phyloP scores from a whole-genome alignment of 1,140 invertebrate genomes.

The Drosophila sturtevanti region DNA sequence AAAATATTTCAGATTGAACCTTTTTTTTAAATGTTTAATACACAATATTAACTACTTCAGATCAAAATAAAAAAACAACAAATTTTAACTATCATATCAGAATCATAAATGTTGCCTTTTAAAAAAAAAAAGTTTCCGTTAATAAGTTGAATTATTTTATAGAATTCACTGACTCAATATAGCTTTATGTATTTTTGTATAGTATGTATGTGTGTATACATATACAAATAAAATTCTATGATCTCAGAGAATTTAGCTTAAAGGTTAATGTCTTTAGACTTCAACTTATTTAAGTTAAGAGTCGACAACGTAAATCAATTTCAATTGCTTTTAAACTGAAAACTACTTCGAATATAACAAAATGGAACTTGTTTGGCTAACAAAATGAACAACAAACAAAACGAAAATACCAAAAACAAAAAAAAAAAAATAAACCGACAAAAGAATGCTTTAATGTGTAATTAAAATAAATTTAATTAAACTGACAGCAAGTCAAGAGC shows the following conservation, averaged over 20 bases:
- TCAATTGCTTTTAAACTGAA: slow-evolving; percentile 25
- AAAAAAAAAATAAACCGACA: slow-evolving; percentile 26
- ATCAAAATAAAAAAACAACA: too few species aligned
- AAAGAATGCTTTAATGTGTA: slow-evolving; percentile 63
- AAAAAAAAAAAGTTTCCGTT: too few species aligned
- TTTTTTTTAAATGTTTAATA: too few species aligned
- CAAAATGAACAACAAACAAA: slow-evolving; percentile 17
- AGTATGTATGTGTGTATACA: too few species aligned
- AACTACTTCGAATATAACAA: slow-evolving; percentile 51
- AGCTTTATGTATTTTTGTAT: not conserved
- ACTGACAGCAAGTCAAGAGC: slow-evolving; percentile 50
- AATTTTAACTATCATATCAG: too few species aligned
- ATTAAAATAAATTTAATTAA: slow-evolving; percentile 77
- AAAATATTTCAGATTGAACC: too few species aligned
- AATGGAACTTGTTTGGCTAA: slow-evolving; percentile 75
- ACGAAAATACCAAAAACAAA: too few species aligned
- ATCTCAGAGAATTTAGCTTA: slow-evolving; percentile 12
- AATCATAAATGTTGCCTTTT: too few species aligned
- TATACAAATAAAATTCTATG: not conserved
- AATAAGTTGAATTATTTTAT: not conserved
- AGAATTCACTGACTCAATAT: not conserved
- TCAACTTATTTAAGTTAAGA: slow-evolving; percentile 7
- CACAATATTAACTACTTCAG: too few species aligned
- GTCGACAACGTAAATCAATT: slow-evolving; percentile 10
- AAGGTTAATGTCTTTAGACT: slow-evolving; percentile 40